Evolutionary conservation across 1,140 invertebrate species (phyloP), one percentile per base, ranked within the genome.

Genomic region (Frieseomelitta varia): DNA sequence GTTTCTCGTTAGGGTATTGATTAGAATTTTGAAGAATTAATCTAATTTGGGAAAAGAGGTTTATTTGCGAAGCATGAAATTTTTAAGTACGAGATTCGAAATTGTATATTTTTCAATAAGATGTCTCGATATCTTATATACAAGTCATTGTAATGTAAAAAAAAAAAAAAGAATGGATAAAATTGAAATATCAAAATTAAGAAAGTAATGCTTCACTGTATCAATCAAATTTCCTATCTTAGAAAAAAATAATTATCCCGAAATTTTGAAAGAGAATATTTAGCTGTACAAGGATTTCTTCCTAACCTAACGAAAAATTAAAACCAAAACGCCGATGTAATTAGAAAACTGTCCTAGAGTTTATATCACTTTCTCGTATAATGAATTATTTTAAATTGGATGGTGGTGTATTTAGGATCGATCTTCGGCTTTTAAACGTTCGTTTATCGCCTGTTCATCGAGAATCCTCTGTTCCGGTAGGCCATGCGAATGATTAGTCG

Each of bases 401-500:
- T 21, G 30, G 1, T 39, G 4, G 17, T 4, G 17, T 21, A 27
- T 19, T 8, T 14, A 39, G 51, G 10, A 65, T 27, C 82, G 77
- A 67, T 51, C 53, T n/a, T 67, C 34, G 68, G 12, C 39, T 65
- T 72, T 79, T 67, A 73, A 79, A 30, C 12, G 75, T 51, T 55
- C 77, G 30, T 2, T 10, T 14, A 27, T 53, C 39, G n/a, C 67
- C 51, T 30, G 74, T 71, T 55, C 68, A 65, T 69, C 85, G 51
- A n/a, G 82, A 65, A 84, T 79, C 82, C 67, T 67, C 76, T 24
- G 77, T 72, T 72, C 63, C 79, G 76, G 53, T 85, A 55, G 84
- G 81, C 75, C 89, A 85, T 85, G 85, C 79, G 90, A 91, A 92
- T 92, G 93, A 94, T 94, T 94, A 94, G 90, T 91, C 92, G 89